These are phyloP conservation scores for Clanis bilineata DNA, from an alignment of 2,888 invertebrate species.

Conservation along the genomic window DNA sequence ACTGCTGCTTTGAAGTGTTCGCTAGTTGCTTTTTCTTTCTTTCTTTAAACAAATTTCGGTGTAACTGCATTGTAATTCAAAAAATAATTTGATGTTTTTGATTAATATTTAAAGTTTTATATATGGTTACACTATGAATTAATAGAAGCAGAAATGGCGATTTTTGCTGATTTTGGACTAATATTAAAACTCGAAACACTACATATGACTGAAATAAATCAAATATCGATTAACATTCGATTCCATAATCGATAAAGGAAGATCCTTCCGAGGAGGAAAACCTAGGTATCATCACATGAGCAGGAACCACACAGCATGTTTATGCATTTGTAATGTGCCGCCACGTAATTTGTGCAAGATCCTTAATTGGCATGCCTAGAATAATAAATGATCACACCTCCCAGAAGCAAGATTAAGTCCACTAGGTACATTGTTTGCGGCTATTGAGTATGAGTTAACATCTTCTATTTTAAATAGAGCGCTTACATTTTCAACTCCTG, in stretches of 20 bases:
- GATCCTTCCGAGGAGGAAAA: background rate
- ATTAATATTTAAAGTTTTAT: too few relatives aligned
- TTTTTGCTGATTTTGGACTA: too few relatives aligned
- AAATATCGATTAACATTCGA: background rate
- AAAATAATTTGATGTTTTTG: too few relatives aligned
- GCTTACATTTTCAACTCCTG: background rate
- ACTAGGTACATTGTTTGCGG: background rate
- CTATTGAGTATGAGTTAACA: too few relatives aligned
- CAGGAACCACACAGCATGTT: background rate
- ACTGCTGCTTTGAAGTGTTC: too few relatives aligned
- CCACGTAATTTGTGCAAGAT: slow-evolving; percentile 4
- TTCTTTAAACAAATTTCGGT: too few relatives aligned
- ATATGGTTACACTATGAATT: too few relatives aligned
- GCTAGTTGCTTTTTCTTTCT: too few relatives aligned
- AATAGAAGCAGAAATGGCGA: too few relatives aligned
- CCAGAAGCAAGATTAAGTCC: background rate
- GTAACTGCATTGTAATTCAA: too few relatives aligned
- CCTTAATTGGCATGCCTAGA: background rate
- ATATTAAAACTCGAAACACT: too few relatives aligned
- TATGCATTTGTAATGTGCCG: background rate
- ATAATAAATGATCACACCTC: slow-evolving; percentile 5
- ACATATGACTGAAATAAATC: background rate
- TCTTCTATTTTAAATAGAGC: background rate
- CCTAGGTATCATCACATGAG: background rate
- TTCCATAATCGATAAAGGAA: background rate